Conservation (phyloP, 2,888 invertebrate genomes). For the Halictus quadricinctus region DNA sequence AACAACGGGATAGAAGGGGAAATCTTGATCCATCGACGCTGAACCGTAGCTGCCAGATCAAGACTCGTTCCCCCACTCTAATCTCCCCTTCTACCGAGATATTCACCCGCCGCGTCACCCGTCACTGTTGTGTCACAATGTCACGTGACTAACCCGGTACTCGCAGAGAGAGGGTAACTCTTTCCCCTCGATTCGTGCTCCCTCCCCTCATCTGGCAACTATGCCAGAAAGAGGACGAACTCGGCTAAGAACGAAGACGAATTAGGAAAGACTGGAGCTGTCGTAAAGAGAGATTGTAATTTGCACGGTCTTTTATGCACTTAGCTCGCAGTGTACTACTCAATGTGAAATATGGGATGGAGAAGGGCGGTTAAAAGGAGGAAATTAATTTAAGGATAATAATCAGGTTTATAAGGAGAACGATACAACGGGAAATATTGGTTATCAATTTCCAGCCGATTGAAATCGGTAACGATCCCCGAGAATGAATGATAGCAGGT, state of each 20-base stretch:
- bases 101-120: no score
- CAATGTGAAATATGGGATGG: background rate
- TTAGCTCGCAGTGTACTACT: background rate
- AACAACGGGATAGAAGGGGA: no score
- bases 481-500: slow-evolving; percentile 55
- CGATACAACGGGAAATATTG: background rate
- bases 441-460: slow-evolving; percentile 37
- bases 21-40: no score
- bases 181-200: no score
- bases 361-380: background rate
- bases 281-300: background rate
- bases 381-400: background rate
- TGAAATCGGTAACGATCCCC: slow-evolving; percentile 39
- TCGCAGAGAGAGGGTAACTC: no score
- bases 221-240: background rate
- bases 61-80: no score
- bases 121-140: no score
- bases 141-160: no score
- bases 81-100: no score
- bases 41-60: no score
- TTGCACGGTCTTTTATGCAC: background rate
- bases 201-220: no score
- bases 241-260: background rate
- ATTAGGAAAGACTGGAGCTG: background rate
- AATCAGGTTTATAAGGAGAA: background rate